phyloP scores from a whole-genome alignment of 1,140 invertebrate species.

The Cryptotermes secundus region DNA sequence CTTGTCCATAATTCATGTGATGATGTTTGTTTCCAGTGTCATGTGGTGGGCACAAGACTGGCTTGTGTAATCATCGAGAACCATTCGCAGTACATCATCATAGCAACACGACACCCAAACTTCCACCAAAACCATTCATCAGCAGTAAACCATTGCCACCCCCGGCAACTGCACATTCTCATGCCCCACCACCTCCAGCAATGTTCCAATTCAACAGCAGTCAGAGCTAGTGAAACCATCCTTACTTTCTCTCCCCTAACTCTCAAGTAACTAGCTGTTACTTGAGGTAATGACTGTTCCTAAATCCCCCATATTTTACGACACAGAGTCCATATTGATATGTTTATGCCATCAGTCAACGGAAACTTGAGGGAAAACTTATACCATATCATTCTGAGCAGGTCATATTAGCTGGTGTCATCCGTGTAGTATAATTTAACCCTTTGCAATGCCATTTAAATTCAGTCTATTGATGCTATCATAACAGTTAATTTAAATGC shows the following conservation, averaged over 20 bases:
- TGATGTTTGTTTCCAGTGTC: slow-evolving; percentile 25
- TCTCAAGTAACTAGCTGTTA: too few relatives aligned
- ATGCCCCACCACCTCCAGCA: not conserved
- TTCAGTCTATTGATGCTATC: too few relatives aligned
- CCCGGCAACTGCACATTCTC: not conserved
- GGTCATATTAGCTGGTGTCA: not conserved
- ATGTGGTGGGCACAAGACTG: slow-evolving; percentile 42
- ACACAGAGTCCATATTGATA: not conserved
- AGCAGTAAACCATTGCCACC: slow-evolving; percentile 42
- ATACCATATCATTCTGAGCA: not conserved
- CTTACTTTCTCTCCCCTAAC: too few relatives aligned
- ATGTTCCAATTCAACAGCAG: slow-evolving; percentile 1
- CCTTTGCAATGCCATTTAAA: too few relatives aligned
- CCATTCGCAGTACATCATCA: not conserved
- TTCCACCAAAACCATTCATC: slow-evolving; percentile 52
- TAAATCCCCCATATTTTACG: not conserved
- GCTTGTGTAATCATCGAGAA: not conserved
- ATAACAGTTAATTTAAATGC: too few relatives aligned
- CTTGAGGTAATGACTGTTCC: not conserved
- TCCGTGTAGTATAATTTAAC: too few relatives aligned
- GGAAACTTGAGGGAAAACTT: not conserved
- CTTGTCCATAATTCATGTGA: too few relatives aligned
- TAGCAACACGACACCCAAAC: slow-evolving; percentile 46
- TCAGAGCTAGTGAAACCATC: slow-evolving; percentile 11
- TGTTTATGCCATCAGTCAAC: not conserved